Conservation (phyloP, 2,888 invertebrate species). For the Scrobipalpa costella region DNA sequence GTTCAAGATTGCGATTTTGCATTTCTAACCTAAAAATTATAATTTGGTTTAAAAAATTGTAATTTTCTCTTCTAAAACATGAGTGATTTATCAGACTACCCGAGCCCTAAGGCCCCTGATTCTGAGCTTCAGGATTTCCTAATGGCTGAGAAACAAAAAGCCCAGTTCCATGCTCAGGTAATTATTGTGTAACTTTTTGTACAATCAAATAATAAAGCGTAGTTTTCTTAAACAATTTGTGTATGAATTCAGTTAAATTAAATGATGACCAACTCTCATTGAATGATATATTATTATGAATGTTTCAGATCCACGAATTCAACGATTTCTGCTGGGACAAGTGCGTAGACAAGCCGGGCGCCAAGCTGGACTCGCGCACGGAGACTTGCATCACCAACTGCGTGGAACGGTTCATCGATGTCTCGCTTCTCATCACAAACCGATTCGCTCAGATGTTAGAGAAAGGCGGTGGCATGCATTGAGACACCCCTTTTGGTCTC, state of each 20-base stretch:
- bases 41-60: constrained; percentile 23
- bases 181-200: constrained; percentile 27
- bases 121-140: constrained; percentile 92
- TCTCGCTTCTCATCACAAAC: constrained; percentile 92
- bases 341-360: constrained; percentile 94
- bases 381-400: constrained; percentile 96
- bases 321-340: constrained; percentile 98
- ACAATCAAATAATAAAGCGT: neutral
- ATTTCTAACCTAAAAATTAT: neutral
- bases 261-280: too few relatives aligned
- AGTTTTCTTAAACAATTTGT: neutral
- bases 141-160: constrained; percentile 92
- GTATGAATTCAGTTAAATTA: too few relatives aligned
- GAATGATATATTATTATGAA: neutral
- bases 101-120: constrained; percentile 77
- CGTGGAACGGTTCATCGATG: constrained; percentile 96
- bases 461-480: constrained; percentile 84
- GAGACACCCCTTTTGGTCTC: constrained; percentile 33
- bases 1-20: neutral
- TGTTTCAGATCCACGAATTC: constrained; percentile 92
- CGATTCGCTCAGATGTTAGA: constrained; percentile 93
- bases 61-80: constrained; percentile 42
- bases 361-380: constrained; percentile 92
- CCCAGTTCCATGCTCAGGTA: constrained; percentile 94
- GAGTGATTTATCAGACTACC: constrained; percentile 68